Base-by-base conservation (phyloP, 2,888 invertebrate genomes). In the Euclidia mi region DNA sequence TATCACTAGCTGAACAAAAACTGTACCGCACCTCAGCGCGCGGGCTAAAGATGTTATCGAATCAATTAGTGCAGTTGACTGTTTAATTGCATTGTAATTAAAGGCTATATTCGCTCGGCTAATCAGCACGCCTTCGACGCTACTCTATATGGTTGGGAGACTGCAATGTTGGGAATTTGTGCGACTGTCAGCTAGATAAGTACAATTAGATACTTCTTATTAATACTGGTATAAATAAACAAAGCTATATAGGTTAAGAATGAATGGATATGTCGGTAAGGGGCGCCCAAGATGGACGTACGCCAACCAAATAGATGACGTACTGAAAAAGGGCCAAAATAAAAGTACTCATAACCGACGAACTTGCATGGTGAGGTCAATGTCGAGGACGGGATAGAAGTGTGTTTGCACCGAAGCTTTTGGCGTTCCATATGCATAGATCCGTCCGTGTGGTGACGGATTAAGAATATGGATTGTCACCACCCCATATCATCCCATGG, bases 51-150 rank as follows among this genome's bases (percentile, higher is more conserved):
- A 89, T 79, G 84, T 82, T 82, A 83, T 82, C 82, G 71, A 76
- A 76, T 86, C 87, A 88, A 89, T 90, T 89, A 89, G 82, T 76
- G 80, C 74, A 79, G 70, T 81, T 78, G 74, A 80, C 79, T 84
- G 78, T 79, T 88, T 85, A 87, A 89, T 88, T 85, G 83, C 82
- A 79, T 82, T 81, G 84, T 85, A 86, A 88, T 90, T 89, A 88
- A 84, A 82, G 84, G 78, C 82, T 82, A 87, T 82, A 85, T 87
- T 89, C 78, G 79, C 75, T 61, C 71, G 62, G 73, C 80, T 80
- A 84, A 85, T 85, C 85, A 81, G 79, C 62, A 68, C 71, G 78
- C 67, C 34, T 34, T 12, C 34, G 7, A 2, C 67, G 68, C 71
- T 65, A 78, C 88, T 88, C 48, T 82, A 88, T 88, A 92, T 78